Base-by-base conservation (phyloP, 2,888 invertebrate genomes). In the Tachina grossa region DNA sequence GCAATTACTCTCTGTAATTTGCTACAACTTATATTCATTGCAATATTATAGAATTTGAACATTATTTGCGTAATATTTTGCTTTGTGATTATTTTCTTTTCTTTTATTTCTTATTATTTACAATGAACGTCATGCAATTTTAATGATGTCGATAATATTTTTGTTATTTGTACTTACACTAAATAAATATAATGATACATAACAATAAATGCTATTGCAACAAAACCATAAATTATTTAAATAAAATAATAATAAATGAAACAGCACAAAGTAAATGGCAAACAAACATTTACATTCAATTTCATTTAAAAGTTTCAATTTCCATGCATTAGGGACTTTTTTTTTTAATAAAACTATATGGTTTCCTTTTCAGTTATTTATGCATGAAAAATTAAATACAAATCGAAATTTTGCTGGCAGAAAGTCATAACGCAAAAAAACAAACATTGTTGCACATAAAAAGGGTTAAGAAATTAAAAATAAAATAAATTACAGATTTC, bases 131-230 rank as follows among this genome's bases (percentile, higher is more conserved):
- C 72, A 83, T 72, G 72, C 59, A 78, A 53, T 72, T 79, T 79
- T 72, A 74, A 74, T 71, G 63, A 78, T 19, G 41, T 57, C n/a
- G 14, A 19, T 66, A 53, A 61, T 69, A 45, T 76, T 66, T n/a
- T 31, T 49, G 16, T 75, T 75, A 61, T 77, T 71, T 71, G 49
- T 83, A 72, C n/a, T 59, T 66, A 53, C 66, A 77, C 57, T 49
- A 57, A 51, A 72, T 45, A 68, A 61, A 63, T n/a, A 51, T 53
- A 55, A 72, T 43, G 49, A n/a, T 31, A 55, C 5, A 13, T 1
- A 49, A 59, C 13, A 69, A n/a, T 43, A 72, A 72, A 45, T 8
- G 9, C 13, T n/a, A 53, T 66, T 22, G 13, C n/a, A 14, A 77
- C 14, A 68, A 63, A 14, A 41, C 14, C 39, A 75, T 16, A 45